Percentiles rank a stretch among this genome's conserved stretches.
phyloP scores from a whole-genome alignment of 2,113 vertebrate genomes.

The Nesoenas mayeri region DNA sequence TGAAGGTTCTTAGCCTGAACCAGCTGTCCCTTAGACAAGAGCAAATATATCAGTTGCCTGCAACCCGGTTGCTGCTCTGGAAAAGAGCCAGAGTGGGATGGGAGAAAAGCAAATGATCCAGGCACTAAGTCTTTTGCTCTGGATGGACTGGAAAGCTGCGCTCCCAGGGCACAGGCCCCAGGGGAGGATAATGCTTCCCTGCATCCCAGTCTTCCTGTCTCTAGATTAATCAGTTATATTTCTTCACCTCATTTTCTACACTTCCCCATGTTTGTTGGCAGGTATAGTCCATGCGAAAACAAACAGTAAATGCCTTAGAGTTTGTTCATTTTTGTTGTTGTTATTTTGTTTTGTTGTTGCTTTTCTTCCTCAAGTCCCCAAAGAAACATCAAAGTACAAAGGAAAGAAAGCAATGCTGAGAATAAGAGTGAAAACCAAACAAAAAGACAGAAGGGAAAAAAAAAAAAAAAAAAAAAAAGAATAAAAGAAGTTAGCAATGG shows the following conservation, averaged over 20 bases:
- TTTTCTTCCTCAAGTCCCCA: conserved; percentile 42
- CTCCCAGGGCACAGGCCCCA: background rate
- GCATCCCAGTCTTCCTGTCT: background rate
- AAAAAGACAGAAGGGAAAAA: background rate
- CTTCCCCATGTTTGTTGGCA: background rate
- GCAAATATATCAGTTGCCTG: conserved; percentile 6
- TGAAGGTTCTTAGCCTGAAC: background rate
- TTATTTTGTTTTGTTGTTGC: conserved; percentile 20
- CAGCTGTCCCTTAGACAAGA: background rate
- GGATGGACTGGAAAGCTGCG: background rate
- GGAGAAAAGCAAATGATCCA: background rate
- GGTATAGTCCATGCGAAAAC: background rate
- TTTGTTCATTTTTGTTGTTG: background rate
- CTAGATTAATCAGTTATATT: background rate
- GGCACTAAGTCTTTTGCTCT: background rate
- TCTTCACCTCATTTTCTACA: background rate
- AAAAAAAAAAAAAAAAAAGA: background rate
- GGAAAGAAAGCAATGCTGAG: conserved; percentile 31
- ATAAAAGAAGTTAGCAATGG: background rate
- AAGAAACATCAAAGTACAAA: conserved; percentile 61
- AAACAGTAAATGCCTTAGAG: conserved; percentile 11
- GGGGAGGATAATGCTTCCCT: background rate
- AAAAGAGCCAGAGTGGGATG: background rate
- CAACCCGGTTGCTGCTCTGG: background rate
- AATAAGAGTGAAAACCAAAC: conserved; percentile 31